Conservation (phyloP, 2,113 vertebrate genomes). For the Gorsachius goisagi region DNA sequence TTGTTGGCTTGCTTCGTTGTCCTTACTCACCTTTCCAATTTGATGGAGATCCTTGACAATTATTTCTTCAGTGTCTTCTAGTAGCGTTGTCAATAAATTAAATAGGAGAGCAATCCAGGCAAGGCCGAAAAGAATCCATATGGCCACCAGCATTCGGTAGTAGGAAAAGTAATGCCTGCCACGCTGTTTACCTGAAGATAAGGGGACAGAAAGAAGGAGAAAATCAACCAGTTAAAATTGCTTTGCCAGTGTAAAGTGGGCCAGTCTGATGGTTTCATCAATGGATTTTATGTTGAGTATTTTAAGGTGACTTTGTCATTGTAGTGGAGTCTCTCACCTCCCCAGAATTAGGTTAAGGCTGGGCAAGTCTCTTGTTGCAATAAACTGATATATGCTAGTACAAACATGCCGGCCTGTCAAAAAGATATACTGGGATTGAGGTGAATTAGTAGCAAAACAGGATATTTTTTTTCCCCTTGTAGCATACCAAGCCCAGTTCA, state of each 20-base stretch:
- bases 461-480: background rate
- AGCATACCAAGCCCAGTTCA: background rate
- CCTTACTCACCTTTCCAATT: conserved; percentile 36
- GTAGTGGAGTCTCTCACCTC: background rate
- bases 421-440: background rate
- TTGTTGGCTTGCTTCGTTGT: background rate
- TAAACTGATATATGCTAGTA: background rate
- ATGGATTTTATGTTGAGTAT: background rate
- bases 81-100: conserved; percentile 63
- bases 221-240: background rate
- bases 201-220: background rate
- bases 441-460: background rate
- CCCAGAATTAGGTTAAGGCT: background rate
- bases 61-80: conserved; percentile 70
- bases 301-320: background rate
- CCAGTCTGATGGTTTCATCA: background rate
- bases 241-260: background rate
- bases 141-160: conserved; percentile 44
- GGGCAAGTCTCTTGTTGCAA: background rate
- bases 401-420: background rate
- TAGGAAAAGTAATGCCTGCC: conserved; percentile 31
- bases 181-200: conserved; percentile 40
- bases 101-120: conserved; percentile 74
- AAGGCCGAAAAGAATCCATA: conserved; percentile 74
- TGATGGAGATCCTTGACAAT: conserved; percentile 57